Base-by-base conservation (phyloP, 2,113 vertebrate genomes). In the Catharus bicknelli region DNA sequence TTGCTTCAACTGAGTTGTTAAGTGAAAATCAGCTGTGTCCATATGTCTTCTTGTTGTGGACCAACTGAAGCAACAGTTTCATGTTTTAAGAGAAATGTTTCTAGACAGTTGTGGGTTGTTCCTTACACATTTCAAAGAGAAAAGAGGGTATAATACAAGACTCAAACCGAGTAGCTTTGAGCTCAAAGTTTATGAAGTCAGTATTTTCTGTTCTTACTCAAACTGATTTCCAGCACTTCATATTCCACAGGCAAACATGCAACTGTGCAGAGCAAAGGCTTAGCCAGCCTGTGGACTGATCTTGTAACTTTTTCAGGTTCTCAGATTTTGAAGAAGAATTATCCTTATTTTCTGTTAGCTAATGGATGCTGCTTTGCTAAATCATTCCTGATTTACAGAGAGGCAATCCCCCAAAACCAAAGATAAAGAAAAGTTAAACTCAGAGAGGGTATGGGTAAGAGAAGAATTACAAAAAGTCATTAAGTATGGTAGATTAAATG, bases 401-500 rank as follows among this genome's bases (percentile, higher is more conserved):
- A 51, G n/a, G 30, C 32, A 79, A 73, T 72, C 10, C 26, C 34
- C 10, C 13, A 36, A 78, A 75, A 67, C 16, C 36, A 58, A 51
- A 84, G 29, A 53, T 30, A 69, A 90, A 72, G 29, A 16, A 45
- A 30, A 74, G 12, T 57, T 23, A 7, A 32, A 51, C 40, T 74
- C 40, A 64, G 64, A 32, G 19, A 50, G 16, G 12, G 4, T 63
- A 73, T 47, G 72, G 40, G 58, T 34, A 90, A 61, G 72, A 91
- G 12, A 91, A 75, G 30, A 95, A 88, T 77, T 92, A 93, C n/a
- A 93, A 79, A 93, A 88, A 78, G 92, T 80, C 17, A 84, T 83
- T 92, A 92, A 64, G 19, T 78, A 26, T 38, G n/a, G 53, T 79
- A 83, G 59, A 88, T 80, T 74, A 76, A 70, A 89, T 80, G 45